Percentiles rank a stretch among this genome's conserved stretches.
Conservation (phyloP, 2,113 vertebrate species). For the Raja brachyura region DNA sequence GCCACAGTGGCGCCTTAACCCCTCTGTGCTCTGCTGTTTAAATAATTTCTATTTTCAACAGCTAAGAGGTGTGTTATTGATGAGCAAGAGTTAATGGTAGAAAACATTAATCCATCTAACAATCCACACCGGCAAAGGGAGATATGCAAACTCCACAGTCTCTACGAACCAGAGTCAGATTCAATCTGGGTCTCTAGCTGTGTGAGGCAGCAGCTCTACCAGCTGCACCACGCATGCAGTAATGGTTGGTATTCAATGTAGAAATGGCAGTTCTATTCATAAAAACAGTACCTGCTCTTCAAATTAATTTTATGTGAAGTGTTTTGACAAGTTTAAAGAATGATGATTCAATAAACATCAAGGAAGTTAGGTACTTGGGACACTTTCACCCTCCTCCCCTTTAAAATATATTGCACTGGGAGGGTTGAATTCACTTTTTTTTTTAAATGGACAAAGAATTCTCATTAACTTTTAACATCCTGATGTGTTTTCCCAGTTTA, state of each 20-base stretch:
- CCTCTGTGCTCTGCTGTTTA: background rate
- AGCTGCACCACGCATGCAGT: background rate
- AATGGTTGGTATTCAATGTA: background rate
- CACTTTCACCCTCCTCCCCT: background rate
- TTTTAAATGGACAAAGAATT: background rate
- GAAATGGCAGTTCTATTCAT: background rate
- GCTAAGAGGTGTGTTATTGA: background rate
- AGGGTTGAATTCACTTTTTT: background rate
- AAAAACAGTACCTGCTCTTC: background rate
- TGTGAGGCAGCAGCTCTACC: no score
- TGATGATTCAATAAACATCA: background rate
- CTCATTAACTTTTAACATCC: conserved; percentile 27
- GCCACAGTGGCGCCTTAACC: conserved; percentile 13
- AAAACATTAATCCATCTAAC: background rate
- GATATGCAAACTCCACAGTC: no score
- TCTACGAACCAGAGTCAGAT: no score
- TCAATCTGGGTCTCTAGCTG: no score
- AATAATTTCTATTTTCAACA: conserved; percentile 1
- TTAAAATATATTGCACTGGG: background rate
- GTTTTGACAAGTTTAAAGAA: background rate
- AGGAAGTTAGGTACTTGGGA: background rate
- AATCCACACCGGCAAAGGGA: no score
- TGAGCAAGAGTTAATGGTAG: background rate
- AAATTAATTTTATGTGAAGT: background rate
- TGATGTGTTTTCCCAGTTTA: background rate